Percentiles rank a stretch among this genome's conserved stretches.
phyloP scores from a whole-genome alignment of 37 sponge, comb jelly and placozoan species.

The Beroe forskalii region DNA sequence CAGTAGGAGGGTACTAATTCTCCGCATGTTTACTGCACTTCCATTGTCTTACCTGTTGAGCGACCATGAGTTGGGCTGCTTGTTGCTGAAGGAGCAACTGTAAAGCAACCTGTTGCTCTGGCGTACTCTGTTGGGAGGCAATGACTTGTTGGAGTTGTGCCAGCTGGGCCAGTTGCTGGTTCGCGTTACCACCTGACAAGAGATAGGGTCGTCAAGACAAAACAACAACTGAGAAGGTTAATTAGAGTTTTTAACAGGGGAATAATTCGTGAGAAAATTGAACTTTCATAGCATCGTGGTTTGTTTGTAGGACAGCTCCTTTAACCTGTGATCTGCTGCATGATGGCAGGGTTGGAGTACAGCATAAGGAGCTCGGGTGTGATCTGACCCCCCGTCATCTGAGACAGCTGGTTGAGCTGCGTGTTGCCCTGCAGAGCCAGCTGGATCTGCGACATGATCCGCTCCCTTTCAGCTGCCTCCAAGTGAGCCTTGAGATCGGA shows the following conservation, averaged over 20 bases:
- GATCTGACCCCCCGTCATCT: not conserved
- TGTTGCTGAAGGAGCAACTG: slow-evolving; percentile 41
- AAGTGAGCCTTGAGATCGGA: slow-evolving; percentile 37
- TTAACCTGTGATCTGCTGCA: slow-evolving; percentile 16
- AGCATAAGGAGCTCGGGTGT: slow-evolving; percentile 15
- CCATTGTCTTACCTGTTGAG: slow-evolving; percentile 30
- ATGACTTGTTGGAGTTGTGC: slow-evolving; percentile 11
- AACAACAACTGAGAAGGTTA: no score
- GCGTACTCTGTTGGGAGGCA: not conserved
- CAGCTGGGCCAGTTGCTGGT: slow-evolving; percentile 30
- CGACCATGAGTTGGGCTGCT: slow-evolving; percentile 22
- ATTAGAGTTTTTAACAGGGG: no score
- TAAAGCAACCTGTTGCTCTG: slow-evolving; percentile 3
- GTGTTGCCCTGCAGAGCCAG: not conserved
- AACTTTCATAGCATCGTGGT: no score
- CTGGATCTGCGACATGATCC: slow-evolving; percentile 28
- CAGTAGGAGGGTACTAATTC: no score
- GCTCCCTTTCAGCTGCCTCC: slow-evolving; percentile 49
- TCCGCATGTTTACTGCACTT: no score
- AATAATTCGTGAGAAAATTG: no score
- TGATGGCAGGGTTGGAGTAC: not conserved
- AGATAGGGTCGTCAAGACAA: no score
- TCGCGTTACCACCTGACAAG: slow-evolving; percentile 20
- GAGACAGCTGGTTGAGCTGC: slow-evolving; percentile 29
- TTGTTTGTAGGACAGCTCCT: no score